phyloP scores from a whole-genome alignment of 2,888 invertebrate genomes.

The Drosophila anceps region DNA sequence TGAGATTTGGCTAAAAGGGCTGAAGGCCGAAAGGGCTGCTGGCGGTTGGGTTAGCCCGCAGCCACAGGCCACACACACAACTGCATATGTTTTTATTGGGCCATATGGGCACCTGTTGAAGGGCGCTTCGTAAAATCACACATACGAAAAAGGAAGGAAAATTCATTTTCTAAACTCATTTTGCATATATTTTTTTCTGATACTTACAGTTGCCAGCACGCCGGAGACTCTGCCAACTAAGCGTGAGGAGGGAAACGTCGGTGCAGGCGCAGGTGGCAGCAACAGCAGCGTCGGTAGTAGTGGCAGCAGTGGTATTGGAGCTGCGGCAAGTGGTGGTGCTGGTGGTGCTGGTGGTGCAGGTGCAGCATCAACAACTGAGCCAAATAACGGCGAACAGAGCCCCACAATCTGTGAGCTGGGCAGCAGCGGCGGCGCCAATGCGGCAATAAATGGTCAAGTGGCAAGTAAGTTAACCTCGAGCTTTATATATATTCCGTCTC shows the following conservation, averaged over 20 bases:
- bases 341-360: constrained; percentile 35
- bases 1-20: constrained; percentile 44
- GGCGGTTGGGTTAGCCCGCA: neutral
- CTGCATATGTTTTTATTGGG: constrained; percentile 3
- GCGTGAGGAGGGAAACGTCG: constrained; percentile 86
- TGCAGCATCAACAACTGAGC: constrained; percentile 35
- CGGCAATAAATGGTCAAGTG: constrained; percentile 86
- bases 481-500: constrained; percentile 10
- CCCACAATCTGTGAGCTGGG: constrained; percentile 63
- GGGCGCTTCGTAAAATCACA: constrained; percentile 2
- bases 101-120: constrained; percentile 43
- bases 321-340: constrained; percentile 30
- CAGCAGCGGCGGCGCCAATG: constrained; percentile 55
- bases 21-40: constrained; percentile 4
- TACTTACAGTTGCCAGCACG: constrained; percentile 93
- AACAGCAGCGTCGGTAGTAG: constrained; percentile 36
- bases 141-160: neutral
- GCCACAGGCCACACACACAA: neutral
- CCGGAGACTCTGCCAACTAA: constrained; percentile 88
- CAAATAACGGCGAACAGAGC: constrained; percentile 60
- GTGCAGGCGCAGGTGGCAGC: constrained; percentile 40
- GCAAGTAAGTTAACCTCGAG: constrained; percentile 84
- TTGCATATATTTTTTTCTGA: constrained; percentile 40
- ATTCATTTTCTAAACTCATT: constrained; percentile 36
- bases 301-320: constrained; percentile 33